phyloP scores from a whole-genome alignment of 1,140 invertebrate species.

The Lucilia sericata region DNA sequence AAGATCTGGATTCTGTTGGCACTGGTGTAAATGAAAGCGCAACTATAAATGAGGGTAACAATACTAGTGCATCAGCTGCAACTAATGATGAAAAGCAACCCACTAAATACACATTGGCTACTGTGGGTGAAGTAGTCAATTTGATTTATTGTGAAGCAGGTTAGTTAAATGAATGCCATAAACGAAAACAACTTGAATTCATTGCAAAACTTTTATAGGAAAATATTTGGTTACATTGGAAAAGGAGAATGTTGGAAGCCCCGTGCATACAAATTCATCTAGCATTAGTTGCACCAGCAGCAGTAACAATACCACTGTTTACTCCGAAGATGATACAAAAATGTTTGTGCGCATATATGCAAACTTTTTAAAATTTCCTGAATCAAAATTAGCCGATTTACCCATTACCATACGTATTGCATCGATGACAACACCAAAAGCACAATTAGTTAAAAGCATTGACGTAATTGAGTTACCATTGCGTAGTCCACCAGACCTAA shows the following conservation, averaged over 20 bases:
- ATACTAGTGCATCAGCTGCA: neutral
- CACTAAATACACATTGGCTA: conserved; percentile 58
- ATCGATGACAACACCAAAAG: conserved; percentile 65
- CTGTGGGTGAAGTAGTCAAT: conserved; percentile 64
- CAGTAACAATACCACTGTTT: conserved; percentile 62
- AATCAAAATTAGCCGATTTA: conserved; percentile 60
- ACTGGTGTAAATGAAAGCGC: conserved; percentile 45
- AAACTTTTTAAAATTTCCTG: conserved; percentile 65
- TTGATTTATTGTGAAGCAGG: conserved; percentile 64
- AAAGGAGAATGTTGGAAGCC: conserved; percentile 63
- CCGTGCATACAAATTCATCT: conserved; percentile 60
- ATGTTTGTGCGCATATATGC: conserved; percentile 67
- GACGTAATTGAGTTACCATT: conserved; percentile 64
- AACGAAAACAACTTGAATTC: neutral
- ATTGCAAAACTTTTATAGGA: conserved; percentile 49
- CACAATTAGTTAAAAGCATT: conserved; percentile 61
- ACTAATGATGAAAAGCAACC: conserved; percentile 43
- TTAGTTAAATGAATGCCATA: conserved; percentile 38
- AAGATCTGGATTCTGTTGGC: conserved; percentile 27
- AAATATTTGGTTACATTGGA: conserved; percentile 64
- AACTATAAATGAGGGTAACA: conserved; percentile 18
- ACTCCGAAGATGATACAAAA: conserved; percentile 63
- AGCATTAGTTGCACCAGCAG: conserved; percentile 65
- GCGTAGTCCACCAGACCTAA: conserved; percentile 62
- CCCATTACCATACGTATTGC: conserved; percentile 65